phyloP scores from a whole-genome alignment of 2,888 invertebrate species.

The Sussaba pulchella region DNA sequence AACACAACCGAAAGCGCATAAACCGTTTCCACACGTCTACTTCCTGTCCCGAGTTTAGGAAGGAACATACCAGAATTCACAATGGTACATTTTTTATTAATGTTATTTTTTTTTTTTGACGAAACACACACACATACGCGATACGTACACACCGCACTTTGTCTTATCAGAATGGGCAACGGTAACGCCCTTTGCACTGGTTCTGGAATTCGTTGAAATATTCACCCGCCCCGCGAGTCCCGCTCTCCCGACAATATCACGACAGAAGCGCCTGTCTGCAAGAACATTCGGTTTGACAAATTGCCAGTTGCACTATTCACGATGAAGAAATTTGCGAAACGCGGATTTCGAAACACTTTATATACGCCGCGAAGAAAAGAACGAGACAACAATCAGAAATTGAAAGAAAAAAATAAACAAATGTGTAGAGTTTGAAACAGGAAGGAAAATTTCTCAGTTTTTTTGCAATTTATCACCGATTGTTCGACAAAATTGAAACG shows the following conservation, averaged over 20 bases:
- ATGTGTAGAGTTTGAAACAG: too few relatives aligned
- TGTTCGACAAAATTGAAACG: background rate
- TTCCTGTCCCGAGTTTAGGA: background rate
- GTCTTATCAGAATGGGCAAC: constrained; percentile 34
- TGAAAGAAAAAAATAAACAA: background rate
- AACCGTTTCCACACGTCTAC: constrained; percentile 11
- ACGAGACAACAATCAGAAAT: background rate
- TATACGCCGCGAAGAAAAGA: background rate
- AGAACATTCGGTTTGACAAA: constrained; percentile 43
- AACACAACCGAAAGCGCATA: background rate
- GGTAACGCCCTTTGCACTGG: constrained; percentile 20
- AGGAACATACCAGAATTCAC: constrained; percentile 18
- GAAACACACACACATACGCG: too few relatives aligned
- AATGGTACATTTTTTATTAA: constrained; percentile 12
- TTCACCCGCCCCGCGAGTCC: too few relatives aligned
- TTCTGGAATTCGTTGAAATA: constrained; percentile 40
- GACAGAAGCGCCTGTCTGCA: background rate
- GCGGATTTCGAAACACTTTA: background rate
- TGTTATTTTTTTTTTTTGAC: constrained; percentile 1
- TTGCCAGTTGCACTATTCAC: constrained; percentile 49
- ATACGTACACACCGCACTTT: constrained; percentile 38
- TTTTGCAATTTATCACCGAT: background rate
- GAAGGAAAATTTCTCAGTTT: too few relatives aligned
- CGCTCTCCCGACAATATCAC: constrained; percentile 31
- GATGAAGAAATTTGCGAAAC: constrained; percentile 37